Percentiles rank a stretch among this genome's conserved stretches.
Conservation (phyloP, 2,888 invertebrate genomes). For the Nudaria mundana region DNA sequence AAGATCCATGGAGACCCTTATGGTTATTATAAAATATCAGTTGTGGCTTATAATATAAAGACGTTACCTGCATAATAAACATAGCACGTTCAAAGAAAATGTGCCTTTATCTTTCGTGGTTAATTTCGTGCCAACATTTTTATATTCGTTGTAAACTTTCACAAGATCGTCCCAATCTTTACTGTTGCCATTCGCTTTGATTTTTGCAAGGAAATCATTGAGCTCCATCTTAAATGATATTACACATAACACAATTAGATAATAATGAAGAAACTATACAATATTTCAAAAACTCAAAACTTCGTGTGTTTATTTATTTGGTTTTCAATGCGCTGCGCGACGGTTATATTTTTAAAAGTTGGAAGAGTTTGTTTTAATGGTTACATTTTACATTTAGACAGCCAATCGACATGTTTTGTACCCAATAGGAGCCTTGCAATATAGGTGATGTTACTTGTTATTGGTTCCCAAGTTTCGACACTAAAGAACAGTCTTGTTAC, state of each 20-base stretch:
- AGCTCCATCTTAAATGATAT: constrained; percentile 45
- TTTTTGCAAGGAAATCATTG: constrained; percentile 52
- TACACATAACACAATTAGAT: background rate
- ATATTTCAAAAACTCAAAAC: background rate
- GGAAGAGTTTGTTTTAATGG: too few species aligned
- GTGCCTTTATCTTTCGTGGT: constrained; percentile 45
- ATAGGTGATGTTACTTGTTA: too few species aligned
- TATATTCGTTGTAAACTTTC: constrained; percentile 44
- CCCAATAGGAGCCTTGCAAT: too few species aligned
- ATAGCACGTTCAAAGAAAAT: constrained; percentile 63
- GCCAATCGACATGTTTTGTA: too few species aligned
- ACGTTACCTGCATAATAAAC: constrained; percentile 65
- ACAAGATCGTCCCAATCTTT: constrained; percentile 46
- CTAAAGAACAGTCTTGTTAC: too few species aligned
- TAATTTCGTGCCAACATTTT: constrained; percentile 43
- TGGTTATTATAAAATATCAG: too few species aligned
- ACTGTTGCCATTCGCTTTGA: constrained; percentile 54
- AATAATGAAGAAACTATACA: background rate
- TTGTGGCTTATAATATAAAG: background rate
- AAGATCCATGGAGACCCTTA: too few species aligned
- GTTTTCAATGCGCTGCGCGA: background rate
- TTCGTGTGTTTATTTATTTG: background rate
- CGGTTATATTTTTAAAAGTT: constrained; percentile 5
- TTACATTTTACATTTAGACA: too few species aligned
- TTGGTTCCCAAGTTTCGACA: too few species aligned